Evolutionary conservation across 2,888 invertebrate species (phyloP).

Genomic region (Carpatolechia fugitivella): DNA sequence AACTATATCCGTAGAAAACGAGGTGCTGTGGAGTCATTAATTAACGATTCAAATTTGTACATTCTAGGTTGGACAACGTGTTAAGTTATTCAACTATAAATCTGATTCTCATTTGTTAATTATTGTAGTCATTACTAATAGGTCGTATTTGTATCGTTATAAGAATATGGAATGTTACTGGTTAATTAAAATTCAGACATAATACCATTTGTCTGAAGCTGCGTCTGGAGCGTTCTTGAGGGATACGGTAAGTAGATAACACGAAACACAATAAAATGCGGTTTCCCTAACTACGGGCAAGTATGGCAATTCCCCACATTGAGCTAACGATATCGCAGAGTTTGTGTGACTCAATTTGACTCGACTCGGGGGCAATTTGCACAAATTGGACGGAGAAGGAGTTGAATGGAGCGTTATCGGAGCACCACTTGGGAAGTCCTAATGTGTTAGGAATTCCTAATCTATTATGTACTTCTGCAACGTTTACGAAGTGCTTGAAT

Average conservation of each 20-base stretch:
- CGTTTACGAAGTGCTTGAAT: background rate
- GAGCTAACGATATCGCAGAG: constrained; percentile 51
- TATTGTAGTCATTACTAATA: background rate
- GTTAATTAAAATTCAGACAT: no score
- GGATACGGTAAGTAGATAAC: constrained; percentile 6
- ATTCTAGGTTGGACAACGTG: background rate
- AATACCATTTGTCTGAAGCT: background rate
- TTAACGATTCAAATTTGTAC: no score
- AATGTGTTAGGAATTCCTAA: constrained; percentile 26
- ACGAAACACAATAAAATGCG: constrained; percentile 18
- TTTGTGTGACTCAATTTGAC: constrained; percentile 50
- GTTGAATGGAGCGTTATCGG: constrained; percentile 44
- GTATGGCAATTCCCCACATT: constrained; percentile 35
- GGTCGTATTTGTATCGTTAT: background rate
- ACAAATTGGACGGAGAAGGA: constrained; percentile 55
- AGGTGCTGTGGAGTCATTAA: background rate
- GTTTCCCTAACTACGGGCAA: constrained; percentile 25
- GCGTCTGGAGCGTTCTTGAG: background rate
- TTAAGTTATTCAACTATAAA: background rate
- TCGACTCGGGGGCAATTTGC: constrained; percentile 54
- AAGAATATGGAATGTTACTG: no score
- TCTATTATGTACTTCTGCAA: constrained; percentile 9
- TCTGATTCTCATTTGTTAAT: no score
- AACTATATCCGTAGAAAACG: background rate
- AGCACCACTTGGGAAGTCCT: constrained; percentile 28